Conservation (phyloP, 2,113 vertebrate genomes). For the Ochotona curzoniae region DNA sequence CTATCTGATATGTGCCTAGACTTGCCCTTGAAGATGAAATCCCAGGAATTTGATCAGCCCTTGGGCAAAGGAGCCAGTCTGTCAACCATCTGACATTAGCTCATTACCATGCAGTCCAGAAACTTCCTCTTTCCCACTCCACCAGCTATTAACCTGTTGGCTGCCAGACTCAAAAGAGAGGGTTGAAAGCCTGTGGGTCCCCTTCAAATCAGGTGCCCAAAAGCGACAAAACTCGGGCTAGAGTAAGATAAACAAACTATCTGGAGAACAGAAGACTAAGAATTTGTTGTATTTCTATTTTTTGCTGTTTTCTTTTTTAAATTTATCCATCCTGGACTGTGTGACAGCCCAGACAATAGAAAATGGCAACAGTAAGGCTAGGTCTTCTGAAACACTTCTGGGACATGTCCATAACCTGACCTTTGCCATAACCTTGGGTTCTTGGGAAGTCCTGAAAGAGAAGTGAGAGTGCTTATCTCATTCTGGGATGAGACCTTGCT, state of each 20-base stretch:
- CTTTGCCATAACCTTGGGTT: no score
- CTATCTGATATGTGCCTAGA: not conserved
- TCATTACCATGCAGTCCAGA: not conserved
- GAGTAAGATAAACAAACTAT: not conserved
- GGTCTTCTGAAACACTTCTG: no score
- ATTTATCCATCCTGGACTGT: not conserved
- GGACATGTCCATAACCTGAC: no score
- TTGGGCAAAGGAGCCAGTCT: not conserved
- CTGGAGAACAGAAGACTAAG: not conserved
- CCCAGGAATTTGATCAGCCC: not conserved
- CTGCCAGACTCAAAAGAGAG: not conserved
- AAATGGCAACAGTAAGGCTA: no score
- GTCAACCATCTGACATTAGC: not conserved
- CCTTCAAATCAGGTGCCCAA: not conserved
- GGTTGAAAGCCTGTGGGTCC: not conserved
- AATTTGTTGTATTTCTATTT: conserved; percentile 17
- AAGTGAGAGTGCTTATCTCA: no score
- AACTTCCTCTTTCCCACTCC: not conserved
- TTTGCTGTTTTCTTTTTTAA: not conserved
- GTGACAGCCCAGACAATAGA: no score
- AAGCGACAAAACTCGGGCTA: not conserved
- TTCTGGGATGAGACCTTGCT: no score
- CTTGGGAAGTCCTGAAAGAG: no score
- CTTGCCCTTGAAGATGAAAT: not conserved
- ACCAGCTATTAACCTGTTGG: not conserved